Conservation (phyloP, 2,888 invertebrate species). For the Aphodius granarius region DNA sequence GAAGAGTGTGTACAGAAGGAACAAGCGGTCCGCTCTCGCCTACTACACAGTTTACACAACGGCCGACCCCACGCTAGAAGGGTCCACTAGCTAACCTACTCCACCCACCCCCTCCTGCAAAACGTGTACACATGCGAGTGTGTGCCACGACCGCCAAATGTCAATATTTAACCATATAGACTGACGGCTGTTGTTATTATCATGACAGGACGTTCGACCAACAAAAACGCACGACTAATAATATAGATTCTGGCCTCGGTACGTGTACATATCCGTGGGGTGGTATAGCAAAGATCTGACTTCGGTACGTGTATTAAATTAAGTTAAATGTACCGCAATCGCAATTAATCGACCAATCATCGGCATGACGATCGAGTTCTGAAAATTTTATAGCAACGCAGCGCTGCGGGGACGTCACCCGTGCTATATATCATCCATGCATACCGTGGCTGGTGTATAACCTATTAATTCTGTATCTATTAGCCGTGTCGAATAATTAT, state of each 20-base stretch:
- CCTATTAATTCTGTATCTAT: constrained; percentile 13
- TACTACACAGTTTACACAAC: neutral
- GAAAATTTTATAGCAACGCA: neutral
- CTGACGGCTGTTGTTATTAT: neutral
- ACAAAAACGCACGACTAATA: neutral
- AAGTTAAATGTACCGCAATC: neutral
- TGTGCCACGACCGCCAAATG: neutral
- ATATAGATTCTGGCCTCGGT: too few species aligned
- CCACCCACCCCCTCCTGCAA: neutral
- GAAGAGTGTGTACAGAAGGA: constrained; percentile 3
- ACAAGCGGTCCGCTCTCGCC: neutral
- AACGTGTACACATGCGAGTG: neutral
- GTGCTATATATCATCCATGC: neutral
- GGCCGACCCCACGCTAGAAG: neutral
- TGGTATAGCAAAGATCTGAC: too few species aligned
- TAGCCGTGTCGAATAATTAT: constrained; percentile 6
- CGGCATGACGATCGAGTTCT: neutral
- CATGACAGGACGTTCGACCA: neutral
- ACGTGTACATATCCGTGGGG: too few species aligned
- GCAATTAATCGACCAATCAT: neutral
- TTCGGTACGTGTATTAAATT: too few species aligned
- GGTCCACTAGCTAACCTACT: too few species aligned
- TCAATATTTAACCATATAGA: neutral
- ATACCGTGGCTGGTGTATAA: neutral
- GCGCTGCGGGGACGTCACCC: neutral